Percentiles rank a stretch among this genome's conserved stretches.
Conservation (phyloP, 2,113 vertebrate genomes). For the Stictonetta naevosa region DNA sequence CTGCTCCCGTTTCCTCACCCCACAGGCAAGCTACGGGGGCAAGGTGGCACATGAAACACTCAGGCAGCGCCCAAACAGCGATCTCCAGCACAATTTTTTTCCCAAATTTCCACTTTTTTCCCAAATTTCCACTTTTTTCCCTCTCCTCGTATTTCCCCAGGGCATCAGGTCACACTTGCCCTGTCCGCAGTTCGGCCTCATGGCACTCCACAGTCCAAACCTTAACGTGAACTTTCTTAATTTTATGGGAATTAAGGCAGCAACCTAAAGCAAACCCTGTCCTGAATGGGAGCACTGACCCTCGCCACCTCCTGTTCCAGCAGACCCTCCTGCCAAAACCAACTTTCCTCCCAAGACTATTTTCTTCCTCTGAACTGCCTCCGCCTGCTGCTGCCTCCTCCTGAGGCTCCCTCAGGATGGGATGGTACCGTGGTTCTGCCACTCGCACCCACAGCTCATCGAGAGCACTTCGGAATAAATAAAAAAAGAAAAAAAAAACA, state of each 20-base stretch:
- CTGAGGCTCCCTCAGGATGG: not conserved
- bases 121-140: too few species aligned
- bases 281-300: not conserved
- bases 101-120: too few species aligned
- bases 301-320: not conserved
- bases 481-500: not conserved
- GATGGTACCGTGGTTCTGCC: not conserved
- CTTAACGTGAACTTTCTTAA: not conserved
- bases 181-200: not conserved
- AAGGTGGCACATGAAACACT: accelerated
- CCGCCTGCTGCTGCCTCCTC: not conserved
- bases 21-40: not conserved
- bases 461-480: not conserved
- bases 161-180: not conserved
- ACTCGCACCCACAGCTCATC: not conserved
- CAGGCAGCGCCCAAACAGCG: not conserved
- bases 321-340: not conserved
- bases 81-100: not conserved
- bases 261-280: not conserved
- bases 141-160: not conserved
- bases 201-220: not conserved
- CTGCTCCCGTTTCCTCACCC: not conserved
- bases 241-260: not conserved
- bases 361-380: not conserved
- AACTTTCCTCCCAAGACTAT: not conserved